Evolutionary conservation across 2,888 invertebrate species (phyloP).

Genomic region (Trissonchulus latispiculum): DNA sequence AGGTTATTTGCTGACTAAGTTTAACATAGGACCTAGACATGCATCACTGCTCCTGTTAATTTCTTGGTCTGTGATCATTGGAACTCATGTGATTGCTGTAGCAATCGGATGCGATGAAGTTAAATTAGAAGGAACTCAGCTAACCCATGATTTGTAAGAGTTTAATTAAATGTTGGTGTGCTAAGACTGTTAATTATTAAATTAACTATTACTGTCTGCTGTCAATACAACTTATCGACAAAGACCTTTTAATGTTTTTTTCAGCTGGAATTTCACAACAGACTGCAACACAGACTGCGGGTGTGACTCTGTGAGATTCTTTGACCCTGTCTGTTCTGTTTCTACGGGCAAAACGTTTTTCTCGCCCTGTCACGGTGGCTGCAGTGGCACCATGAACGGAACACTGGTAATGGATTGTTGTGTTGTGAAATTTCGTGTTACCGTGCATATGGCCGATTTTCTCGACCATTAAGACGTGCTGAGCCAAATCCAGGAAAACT

Average conservation of each 20-base stretch:
- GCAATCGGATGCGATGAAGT: constrained; percentile 29
- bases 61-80: constrained; percentile 30
- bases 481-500: too few relatives aligned
- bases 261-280: constrained; percentile 30
- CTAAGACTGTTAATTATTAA: neutral
- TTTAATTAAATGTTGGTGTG: constrained; percentile 11
- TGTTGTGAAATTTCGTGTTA: too few relatives aligned
- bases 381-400: constrained; percentile 37
- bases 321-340: constrained; percentile 56
- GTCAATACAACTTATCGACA: neutral
- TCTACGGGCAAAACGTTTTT: constrained; percentile 53
- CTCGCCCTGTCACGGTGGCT: constrained; percentile 65
- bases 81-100: constrained; percentile 31
- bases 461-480: too few relatives aligned
- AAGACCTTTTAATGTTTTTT: too few relatives aligned
- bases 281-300: constrained; percentile 55
- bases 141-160: constrained; percentile 21
- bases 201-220: neutral
- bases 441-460: too few relatives aligned
- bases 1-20: constrained; percentile 32
- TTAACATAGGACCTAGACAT: constrained; percentile 26
- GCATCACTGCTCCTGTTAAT: constrained; percentile 29
- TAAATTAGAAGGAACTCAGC: constrained; percentile 22
- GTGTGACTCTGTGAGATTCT: constrained; percentile 53
- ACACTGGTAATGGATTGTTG: too few relatives aligned